Evolutionary conservation across 37 sponge, comb jelly and placozoan species (phyloP).

Genomic region (Eunapius fragilis): DNA sequence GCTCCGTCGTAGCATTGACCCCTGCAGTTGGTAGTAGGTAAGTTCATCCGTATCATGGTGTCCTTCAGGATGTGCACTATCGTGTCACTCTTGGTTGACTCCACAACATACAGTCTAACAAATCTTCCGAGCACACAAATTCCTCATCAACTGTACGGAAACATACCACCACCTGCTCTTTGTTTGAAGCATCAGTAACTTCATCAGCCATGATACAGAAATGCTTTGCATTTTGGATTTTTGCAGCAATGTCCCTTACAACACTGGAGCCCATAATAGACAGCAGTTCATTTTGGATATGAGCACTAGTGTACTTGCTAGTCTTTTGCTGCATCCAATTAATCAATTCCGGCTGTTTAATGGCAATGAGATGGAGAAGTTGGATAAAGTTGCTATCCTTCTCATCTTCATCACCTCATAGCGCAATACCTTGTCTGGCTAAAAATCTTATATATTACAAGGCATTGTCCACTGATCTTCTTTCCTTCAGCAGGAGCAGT

Average conservation of each 20-base stretch:
- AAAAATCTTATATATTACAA: background rate
- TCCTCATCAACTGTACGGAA: constrained; percentile 56
- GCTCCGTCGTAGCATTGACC: constrained; percentile 79
- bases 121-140: constrained; percentile 45
- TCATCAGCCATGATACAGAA: constrained; percentile 56
- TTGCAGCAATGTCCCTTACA: constrained; percentile 22
- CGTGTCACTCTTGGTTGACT: constrained; percentile 9
- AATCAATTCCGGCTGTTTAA: too few species aligned
- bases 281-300: background rate
- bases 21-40: constrained; percentile 38
- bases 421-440: constrained; percentile 29
- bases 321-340: too few species aligned
- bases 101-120: constrained; percentile 32
- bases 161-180: constrained; percentile 46
- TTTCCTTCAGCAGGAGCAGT: background rate
- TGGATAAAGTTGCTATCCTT: too few species aligned
- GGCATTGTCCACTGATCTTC: background rate
- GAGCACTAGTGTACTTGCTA: constrained; percentile 24
- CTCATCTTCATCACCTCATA: background rate
- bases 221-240: constrained; percentile 3
- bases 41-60: constrained; percentile 43
- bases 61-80: constrained; percentile 26
- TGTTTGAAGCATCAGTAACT: constrained; percentile 54
- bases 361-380: too few species aligned
- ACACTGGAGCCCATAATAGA: constrained; percentile 36